Evolutionary conservation across 2,888 invertebrate species (phyloP).

Genomic region (Lepidochrysops patricia): DNA sequence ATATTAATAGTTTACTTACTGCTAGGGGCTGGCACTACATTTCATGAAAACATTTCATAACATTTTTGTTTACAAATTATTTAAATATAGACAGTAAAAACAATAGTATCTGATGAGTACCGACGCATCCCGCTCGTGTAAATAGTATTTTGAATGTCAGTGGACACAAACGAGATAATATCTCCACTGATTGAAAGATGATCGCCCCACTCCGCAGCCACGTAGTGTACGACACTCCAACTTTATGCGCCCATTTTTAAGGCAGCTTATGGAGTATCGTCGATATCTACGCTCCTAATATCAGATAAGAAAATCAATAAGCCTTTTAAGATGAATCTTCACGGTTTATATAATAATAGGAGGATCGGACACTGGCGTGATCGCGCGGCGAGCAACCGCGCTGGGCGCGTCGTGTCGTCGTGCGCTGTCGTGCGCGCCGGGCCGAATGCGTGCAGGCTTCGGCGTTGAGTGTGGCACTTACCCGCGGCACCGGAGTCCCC

Average conservation of each 20-base stretch:
- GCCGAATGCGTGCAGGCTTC: constrained; percentile 22
- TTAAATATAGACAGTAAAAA: neutral
- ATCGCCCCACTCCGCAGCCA: constrained; percentile 10
- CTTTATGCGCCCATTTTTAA: constrained; percentile 27
- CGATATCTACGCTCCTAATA: constrained; percentile 32
- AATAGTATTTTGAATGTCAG: constrained; percentile 20
- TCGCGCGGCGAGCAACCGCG: constrained; percentile 57
- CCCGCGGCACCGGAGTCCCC: constrained; percentile 58
- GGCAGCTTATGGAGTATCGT: constrained; percentile 49
- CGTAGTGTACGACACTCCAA: constrained; percentile 7
- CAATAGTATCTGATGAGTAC: neutral
- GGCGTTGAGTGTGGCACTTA: constrained; percentile 37
- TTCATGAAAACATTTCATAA: neutral
- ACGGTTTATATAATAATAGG: constrained; percentile 48
- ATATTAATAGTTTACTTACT: neutral
- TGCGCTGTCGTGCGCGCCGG: constrained; percentile 47
- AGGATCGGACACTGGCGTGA: constrained; percentile 65
- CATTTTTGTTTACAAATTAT: neutral
- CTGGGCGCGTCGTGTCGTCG: constrained; percentile 64
- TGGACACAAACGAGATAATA: constrained; percentile 23
- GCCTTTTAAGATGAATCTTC: constrained; percentile 42
- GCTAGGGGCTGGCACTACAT: too few relatives aligned
- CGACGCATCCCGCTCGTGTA: constrained; percentile 13
- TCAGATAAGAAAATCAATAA: constrained; percentile 60
- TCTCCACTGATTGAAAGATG: constrained; percentile 24